Evolutionary conservation across 2,113 vertebrate genomes (phyloP).

Genomic region (Chionis minor): DNA sequence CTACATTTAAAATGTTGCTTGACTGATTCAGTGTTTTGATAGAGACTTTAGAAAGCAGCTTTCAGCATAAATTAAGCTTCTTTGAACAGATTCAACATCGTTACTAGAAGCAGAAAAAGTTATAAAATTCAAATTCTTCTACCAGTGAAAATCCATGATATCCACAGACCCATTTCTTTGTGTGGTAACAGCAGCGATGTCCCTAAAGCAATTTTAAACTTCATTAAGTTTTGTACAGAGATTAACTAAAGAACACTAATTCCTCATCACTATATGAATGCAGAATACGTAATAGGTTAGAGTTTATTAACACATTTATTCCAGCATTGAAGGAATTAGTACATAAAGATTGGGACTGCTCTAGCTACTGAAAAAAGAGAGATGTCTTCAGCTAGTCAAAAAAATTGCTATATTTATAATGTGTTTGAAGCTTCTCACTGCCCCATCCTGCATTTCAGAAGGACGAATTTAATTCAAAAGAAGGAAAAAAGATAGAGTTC

Average conservation of each 20-base stretch:
- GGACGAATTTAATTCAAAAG: neutral
- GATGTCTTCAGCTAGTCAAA: neutral
- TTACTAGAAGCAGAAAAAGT: neutral
- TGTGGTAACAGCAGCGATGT: neutral
- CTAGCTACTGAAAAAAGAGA: neutral
- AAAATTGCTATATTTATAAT: neutral
- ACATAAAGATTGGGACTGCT: neutral
- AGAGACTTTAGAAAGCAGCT: neutral
- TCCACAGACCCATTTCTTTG: neutral
- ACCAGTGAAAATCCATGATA: neutral
- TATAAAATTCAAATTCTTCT: neutral
- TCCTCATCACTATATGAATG: neutral
- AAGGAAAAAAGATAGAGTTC: neutral
- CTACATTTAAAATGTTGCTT: neutral
- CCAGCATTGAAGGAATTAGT: neutral
- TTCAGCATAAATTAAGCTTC: neutral
- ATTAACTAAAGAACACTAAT: neutral
- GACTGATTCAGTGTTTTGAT: neutral
- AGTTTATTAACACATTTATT: neutral
- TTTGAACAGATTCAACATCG: neutral
- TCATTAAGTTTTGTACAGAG: neutral
- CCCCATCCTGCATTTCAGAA: neutral
- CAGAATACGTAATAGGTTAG: neutral
- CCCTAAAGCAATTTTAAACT: neutral
- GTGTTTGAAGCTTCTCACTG: neutral